phyloP scores from a whole-genome alignment of 1,140 invertebrate genomes.

The Nymphalis io region DNA sequence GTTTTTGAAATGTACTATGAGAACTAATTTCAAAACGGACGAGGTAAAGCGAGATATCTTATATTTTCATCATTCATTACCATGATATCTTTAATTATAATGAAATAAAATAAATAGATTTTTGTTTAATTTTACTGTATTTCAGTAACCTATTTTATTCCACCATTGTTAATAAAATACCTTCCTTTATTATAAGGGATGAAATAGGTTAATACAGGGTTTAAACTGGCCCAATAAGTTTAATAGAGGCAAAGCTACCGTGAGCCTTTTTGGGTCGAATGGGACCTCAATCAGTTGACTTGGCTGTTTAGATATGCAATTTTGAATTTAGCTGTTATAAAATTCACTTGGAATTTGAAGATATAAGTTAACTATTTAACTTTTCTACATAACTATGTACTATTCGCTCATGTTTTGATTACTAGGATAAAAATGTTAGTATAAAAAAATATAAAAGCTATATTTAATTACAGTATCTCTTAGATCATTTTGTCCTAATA shows the following conservation, averaged over 20 bases:
- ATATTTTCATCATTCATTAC: no score
- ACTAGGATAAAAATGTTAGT: no score
- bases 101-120: no score
- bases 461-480: no score
- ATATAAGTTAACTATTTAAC: not conserved
- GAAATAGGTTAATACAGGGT: constrained; percentile 40
- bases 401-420: no score
- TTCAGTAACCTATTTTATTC: constrained; percentile 11
- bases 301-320: constrained; percentile 25
- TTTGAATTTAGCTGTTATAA: not conserved
- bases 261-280: constrained; percentile 39
- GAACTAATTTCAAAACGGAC: not conserved
- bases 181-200: constrained; percentile 41
- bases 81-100: not conserved
- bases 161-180: constrained; percentile 39
- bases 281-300: constrained; percentile 41
- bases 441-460: no score
- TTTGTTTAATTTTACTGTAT: no score
- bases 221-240: constrained; percentile 42
- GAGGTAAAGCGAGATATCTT: not conserved
- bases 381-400: no score
- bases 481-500: no score
- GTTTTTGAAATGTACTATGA: constrained; percentile 2
- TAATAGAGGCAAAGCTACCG: constrained; percentile 31
- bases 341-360: not conserved